Evolutionary conservation across 2,113 vertebrate species (phyloP).

Genomic region (Periophthalmus modestus): DNA sequence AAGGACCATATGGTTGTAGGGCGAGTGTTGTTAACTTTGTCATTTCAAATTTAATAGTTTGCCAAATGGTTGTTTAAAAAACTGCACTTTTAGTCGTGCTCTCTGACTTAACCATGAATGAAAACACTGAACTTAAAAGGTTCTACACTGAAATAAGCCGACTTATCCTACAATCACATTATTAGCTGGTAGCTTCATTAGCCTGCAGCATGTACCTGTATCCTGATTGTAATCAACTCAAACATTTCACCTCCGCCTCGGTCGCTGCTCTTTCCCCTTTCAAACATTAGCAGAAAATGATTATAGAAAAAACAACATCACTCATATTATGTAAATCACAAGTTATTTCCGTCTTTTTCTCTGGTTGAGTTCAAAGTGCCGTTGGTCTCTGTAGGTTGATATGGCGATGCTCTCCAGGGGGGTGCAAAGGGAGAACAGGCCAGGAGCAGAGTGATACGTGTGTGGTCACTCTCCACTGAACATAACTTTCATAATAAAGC

Average conservation of each 20-base stretch:
- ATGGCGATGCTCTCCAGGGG: slow-evolving; percentile 35
- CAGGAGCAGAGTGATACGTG: slow-evolving; percentile 35
- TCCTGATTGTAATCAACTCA: slow-evolving; percentile 47
- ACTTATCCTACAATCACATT: slow-evolving; percentile 36
- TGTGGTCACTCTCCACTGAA: slow-evolving; percentile 15
- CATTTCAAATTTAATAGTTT: too few relatives aligned
- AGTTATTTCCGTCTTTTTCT: slow-evolving; percentile 29
- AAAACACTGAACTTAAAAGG: background rate
- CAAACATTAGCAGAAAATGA: background rate
- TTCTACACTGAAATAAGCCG: slow-evolving; percentile 38
- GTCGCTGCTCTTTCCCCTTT: slow-evolving; percentile 12
- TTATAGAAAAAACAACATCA: background rate
- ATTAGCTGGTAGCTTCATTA: slow-evolving; percentile 47
- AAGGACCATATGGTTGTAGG: background rate
- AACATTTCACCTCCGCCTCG: slow-evolving; percentile 42
- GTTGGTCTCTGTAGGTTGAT: slow-evolving; percentile 31
- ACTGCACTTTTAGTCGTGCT: background rate
- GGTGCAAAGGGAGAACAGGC: background rate
- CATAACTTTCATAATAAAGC: slow-evolving; percentile 27
- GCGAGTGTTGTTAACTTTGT: background rate
- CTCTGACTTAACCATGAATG: background rate
- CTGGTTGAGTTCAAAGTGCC: slow-evolving; percentile 12
- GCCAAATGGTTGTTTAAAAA: too few relatives aligned
- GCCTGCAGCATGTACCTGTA: slow-evolving; percentile 29
- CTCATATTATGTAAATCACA: slow-evolving; percentile 43